Evolutionary conservation across 2,888 invertebrate species (phyloP), one percentile per base, ranked within the genome.

Genomic region (Dorcus hopei): DNA sequence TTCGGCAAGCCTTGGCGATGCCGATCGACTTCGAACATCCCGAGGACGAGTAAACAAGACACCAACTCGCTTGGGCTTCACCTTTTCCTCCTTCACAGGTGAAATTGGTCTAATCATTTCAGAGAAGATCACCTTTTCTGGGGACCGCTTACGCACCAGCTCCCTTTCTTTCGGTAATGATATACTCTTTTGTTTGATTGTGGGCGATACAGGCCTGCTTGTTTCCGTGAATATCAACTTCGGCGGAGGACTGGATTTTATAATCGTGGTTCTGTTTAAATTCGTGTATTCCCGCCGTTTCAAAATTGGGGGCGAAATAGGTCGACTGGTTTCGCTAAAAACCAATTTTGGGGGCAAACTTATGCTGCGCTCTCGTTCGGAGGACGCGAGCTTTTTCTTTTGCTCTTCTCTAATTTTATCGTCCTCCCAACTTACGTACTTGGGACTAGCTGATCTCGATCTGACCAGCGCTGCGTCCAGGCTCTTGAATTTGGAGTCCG

Each of bases 401-500:
- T 59, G 48, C 41, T 43, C 47, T 23, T 50, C 50, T 9, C 16
- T 26, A 11, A 38, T 54, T 19, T 61, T 65, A n/a, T 70, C 66
- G 4, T 61, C 84, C 0, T 83, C 82, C 83, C 86, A 85, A 23
- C 83, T 83, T 42, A 84, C 78, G 0, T 83, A 82, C 63, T 83
- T 82, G 0, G 87, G 85, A 68, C 85, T 87, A 11, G 81, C 80
- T 26, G 82, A 79, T 64, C 75, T 58, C 79, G 84, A 72, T 80
- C 86, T 58, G 72, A 77, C 70, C 26, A 33, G 6, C 6, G 68
- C 67, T n/a, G 68, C 81, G 68, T 90, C 90, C 80, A 86, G 82
- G 67, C 83, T 82, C 68, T 84, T 84, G 74, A 91, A 90, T 68
- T 87, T 86, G 1, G 90, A 90, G 65, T 87, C 83, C 2, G 86